Percentiles rank a stretch among this genome's conserved stretches.
These are phyloP conservation scores for Menura novaehollandiae DNA, from an alignment of 2,113 vertebrate genomes.

Conservation along the genomic window DNA sequence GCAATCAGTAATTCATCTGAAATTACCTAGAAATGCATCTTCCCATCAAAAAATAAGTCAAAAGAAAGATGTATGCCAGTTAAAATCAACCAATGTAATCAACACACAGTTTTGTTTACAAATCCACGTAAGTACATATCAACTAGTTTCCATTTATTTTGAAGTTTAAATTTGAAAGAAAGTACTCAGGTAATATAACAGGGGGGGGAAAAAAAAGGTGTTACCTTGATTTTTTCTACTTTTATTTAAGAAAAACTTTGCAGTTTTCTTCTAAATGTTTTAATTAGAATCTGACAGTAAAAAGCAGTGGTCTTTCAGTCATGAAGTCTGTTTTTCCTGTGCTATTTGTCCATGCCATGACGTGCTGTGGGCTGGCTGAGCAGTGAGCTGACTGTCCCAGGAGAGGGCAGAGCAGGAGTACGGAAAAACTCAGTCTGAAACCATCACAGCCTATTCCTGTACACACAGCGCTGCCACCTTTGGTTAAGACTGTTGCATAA, in stretches of 20 bases:
- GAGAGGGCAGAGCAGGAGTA: constrained; percentile 55
- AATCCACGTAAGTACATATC: not conserved
- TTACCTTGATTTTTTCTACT: not conserved
- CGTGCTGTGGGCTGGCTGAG: not conserved
- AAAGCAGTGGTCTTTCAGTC: accelerated
- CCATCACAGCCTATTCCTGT: not conserved
- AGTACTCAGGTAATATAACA: not conserved
- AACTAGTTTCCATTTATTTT: not conserved
- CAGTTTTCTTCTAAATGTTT: not conserved
- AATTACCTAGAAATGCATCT: not conserved
- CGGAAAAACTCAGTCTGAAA: not conserved
- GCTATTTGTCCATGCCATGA: accelerated
- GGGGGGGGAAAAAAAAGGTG: too few relatives aligned
- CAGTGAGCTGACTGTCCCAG: not conserved
- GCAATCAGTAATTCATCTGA: not conserved
- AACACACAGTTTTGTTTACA: accelerated
- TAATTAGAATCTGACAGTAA: not conserved
- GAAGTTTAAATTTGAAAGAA: not conserved
- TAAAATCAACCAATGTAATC: not conserved
- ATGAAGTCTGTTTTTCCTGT: accelerated
- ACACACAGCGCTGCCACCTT: accelerated
- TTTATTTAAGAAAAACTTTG: not conserved
- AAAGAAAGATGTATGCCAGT: not conserved
- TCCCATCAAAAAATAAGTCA: not conserved
- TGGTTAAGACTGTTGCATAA: not conserved